Evolutionary conservation across 2,888 invertebrate species (phyloP).

Genomic region (Heliconius ethilla): DNA sequence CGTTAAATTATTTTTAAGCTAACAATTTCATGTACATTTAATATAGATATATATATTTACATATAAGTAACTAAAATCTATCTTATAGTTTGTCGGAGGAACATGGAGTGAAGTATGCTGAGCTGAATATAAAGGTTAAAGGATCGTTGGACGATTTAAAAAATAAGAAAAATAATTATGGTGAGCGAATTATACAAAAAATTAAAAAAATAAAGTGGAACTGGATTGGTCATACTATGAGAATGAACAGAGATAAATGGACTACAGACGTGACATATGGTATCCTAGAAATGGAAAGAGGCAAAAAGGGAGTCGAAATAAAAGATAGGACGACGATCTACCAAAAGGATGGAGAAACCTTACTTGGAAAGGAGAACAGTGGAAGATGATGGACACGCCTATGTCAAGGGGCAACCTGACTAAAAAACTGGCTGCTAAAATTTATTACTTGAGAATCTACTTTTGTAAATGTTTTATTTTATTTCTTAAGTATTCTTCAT

Average conservation of each 20-base stretch:
- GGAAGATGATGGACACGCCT: not conserved
- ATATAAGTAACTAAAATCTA: not conserved
- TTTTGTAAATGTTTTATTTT: not conserved
- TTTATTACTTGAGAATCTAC: not conserved
- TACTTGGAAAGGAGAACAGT: not conserved
- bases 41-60: no score
- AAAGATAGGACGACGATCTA: not conserved
- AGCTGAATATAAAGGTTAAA: not conserved
- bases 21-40: no score
- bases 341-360: not conserved
- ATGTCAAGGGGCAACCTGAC: not conserved
- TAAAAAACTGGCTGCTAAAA: not conserved
- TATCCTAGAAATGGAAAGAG: not conserved
- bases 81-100: not conserved
- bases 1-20: no score
- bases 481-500: not conserved
- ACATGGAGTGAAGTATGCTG: not conserved
- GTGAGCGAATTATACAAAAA: not conserved
- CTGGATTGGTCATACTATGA: not conserved
- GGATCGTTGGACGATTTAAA: not conserved
- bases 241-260: not conserved
- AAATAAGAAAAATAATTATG: not conserved
- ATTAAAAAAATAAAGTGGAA: not conserved
- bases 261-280: not conserved
- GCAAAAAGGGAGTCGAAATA: not conserved